Base-by-base conservation (phyloP, 2,113 vertebrate genomes). In the Tonatia bakeri region DNA sequence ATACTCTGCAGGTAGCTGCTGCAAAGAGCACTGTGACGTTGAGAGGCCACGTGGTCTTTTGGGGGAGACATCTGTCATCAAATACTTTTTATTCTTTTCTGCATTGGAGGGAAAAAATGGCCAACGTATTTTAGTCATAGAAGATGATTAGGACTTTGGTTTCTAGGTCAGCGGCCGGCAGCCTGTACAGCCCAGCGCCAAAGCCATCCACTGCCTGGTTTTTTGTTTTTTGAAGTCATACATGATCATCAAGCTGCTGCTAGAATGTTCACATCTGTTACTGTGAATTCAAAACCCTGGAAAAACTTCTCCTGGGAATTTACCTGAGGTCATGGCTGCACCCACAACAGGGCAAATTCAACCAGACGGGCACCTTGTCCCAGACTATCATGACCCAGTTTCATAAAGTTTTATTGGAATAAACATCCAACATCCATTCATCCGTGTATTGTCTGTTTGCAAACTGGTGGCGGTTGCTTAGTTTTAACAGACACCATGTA, bases 181-280 rank as follows among this genome's bases (percentile, higher is more conserved):
- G 16, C 3, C 28, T 45, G 9, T 1, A 11, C 1, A 15, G 72
- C 10, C 86, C 20, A 3, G 19, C 33, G 28, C 31, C 56, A 64
- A 13, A 33, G 67, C 72, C 61, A 10, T 56, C 40, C 28, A 38
- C 89, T 80, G 70, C 93, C 59, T 26, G 56, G 22, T 10, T 61
- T 61, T 61, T 12, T 11, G 26, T 9, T 54, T 19, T 56, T 56
- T 56, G 54, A 61, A 19, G 24, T 98, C 97, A 98, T 99, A 98
- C 98, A 98, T 98, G 98, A 98, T 90, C 98, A 98, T 90, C 98
- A 98, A 92, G 86, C 97, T 31, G 91, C 98, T 98, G 97, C 96
- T 89, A 98, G 97, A 11, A 96, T 98, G 98, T 64, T 98, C 98
- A 98, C 98, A 99, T 98, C 98, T 98, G 98, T 91, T 98, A 98